A percentile compares a stretch with the other conserved stretches of the same genome.
Evolutionary conservation across 2,797 vertebrate species (phyloP).

Genomic region (Helostoma temminkii): DNA sequence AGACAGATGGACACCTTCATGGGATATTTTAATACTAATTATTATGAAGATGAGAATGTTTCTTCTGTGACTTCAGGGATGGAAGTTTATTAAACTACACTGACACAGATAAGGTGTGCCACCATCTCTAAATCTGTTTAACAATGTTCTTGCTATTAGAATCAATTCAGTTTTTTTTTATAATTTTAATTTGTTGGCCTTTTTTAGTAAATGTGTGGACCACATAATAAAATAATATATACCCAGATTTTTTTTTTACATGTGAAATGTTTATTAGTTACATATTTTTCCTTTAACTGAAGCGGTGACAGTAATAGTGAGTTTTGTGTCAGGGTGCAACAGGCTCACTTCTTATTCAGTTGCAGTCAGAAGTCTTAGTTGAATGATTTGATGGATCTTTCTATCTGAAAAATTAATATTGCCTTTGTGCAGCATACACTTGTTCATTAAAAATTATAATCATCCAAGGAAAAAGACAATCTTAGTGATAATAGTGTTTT

Average conservation of each 20-base stretch:
- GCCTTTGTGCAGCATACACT: constrained; percentile 12
- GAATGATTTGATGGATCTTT: not conserved
- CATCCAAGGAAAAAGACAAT: constrained; percentile 21
- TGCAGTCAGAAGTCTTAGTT: constrained; percentile 11
- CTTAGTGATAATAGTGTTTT: constrained; percentile 64
- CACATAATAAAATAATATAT: too few relatives aligned
- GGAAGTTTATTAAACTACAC: constrained; percentile 11
- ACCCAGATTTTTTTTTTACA: too few relatives aligned
- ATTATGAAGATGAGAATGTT: constrained; percentile 61
- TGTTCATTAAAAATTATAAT: constrained; percentile 34
- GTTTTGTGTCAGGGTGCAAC: constrained; percentile 17
- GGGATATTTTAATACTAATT: constrained; percentile 70
- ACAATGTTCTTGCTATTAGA: too few relatives aligned
- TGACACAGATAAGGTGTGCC: too few relatives aligned
- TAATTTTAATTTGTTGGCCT: too few relatives aligned
- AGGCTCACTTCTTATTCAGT: not conserved
- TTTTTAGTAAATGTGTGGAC: too few relatives aligned
- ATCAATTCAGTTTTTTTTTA: too few relatives aligned
- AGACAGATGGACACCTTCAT: constrained; percentile 81
- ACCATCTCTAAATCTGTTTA: too few relatives aligned
- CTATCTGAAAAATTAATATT: constrained; percentile 31
- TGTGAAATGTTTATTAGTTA: not conserved
- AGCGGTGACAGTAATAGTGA: constrained; percentile 32
- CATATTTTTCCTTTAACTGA: not conserved
- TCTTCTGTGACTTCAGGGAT: constrained; percentile 28